A percentile compares a stretch with the other conserved stretches of the same genome.
Conservation (phyloP, 2,888 invertebrate species). For the Rhingia rostrata region DNA sequence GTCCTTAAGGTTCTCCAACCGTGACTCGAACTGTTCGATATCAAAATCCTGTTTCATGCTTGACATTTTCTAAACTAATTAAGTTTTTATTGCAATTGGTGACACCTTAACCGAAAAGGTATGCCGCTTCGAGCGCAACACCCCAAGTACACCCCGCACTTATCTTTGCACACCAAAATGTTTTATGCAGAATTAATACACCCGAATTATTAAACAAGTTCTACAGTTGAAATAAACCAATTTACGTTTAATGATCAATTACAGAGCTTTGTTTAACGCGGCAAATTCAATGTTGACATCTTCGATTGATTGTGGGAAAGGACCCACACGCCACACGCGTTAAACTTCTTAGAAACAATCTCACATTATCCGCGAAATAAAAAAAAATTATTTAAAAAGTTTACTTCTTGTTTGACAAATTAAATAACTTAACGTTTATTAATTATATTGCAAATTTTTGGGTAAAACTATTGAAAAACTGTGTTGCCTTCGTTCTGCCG, state of each 20-base stretch:
- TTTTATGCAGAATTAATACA: background rate
- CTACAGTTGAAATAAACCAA: background rate
- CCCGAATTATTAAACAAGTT: background rate
- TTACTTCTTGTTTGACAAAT: background rate
- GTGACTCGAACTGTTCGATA: constrained; percentile 56
- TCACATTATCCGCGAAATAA: constrained; percentile 13
- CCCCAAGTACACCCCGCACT: constrained; percentile 5
- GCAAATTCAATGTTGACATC: constrained; percentile 72
- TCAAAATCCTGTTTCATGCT: constrained; percentile 67
- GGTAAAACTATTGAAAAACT: constrained; percentile 29
- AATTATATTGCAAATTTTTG: constrained; percentile 3
- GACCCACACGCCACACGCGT: constrained; percentile 51
- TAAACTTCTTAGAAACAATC: constrained; percentile 9
- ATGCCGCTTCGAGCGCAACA: constrained; percentile 15
- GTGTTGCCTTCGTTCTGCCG: constrained; percentile 20
- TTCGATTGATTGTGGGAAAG: constrained; percentile 50
- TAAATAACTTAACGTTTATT: background rate
- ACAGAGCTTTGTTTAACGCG: constrained; percentile 60
- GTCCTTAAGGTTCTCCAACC: constrained; percentile 87
- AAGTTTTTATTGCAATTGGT: background rate
- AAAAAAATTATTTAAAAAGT: constrained; percentile 3
- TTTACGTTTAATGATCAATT: constrained; percentile 6
- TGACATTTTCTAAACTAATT: constrained; percentile 41
- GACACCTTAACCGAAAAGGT: constrained; percentile 12
- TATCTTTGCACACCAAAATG: background rate